Percentiles rank a stretch among this genome's conserved stretches.
Evolutionary conservation across 2,113 vertebrate species (phyloP).

Genomic region (Vidua chalybeata): DNA sequence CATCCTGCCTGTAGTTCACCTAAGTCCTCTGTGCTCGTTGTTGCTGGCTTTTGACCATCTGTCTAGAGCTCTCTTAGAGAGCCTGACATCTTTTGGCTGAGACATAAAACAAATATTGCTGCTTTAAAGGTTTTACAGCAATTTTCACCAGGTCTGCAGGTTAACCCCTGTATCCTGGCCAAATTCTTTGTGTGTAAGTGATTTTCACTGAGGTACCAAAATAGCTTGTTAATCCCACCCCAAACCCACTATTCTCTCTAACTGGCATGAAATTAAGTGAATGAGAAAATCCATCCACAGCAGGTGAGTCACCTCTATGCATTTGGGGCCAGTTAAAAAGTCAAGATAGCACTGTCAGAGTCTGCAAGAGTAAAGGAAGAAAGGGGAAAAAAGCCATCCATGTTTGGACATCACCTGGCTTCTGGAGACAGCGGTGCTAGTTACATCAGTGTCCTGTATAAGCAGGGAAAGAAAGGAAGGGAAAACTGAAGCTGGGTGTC

Average conservation of each 20-base stretch:
- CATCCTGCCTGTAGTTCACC: background rate
- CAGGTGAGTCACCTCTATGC: background rate
- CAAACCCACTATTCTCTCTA: background rate
- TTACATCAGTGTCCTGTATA: background rate
- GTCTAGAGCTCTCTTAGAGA: background rate
- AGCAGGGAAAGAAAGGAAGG: background rate
- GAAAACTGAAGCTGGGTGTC: background rate
- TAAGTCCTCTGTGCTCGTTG: background rate
- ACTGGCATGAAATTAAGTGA: background rate
- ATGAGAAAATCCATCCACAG: background rate
- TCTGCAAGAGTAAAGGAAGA: background rate
- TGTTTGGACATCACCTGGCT: background rate
- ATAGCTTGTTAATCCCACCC: background rate
- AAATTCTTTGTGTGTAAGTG: background rate
- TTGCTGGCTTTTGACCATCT: constrained; percentile 4
- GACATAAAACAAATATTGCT: background rate
- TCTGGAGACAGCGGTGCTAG: background rate
- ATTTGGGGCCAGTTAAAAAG: background rate
- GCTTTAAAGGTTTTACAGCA: background rate
- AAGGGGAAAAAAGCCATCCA: background rate
- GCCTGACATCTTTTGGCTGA: background rate
- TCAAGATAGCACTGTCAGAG: background rate
- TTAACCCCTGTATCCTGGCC: background rate
- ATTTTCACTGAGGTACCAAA: background rate
- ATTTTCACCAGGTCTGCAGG: background rate